Conservation (phyloP, 2,888 invertebrate genomes). For the Trissolcus brochymenae region DNA sequence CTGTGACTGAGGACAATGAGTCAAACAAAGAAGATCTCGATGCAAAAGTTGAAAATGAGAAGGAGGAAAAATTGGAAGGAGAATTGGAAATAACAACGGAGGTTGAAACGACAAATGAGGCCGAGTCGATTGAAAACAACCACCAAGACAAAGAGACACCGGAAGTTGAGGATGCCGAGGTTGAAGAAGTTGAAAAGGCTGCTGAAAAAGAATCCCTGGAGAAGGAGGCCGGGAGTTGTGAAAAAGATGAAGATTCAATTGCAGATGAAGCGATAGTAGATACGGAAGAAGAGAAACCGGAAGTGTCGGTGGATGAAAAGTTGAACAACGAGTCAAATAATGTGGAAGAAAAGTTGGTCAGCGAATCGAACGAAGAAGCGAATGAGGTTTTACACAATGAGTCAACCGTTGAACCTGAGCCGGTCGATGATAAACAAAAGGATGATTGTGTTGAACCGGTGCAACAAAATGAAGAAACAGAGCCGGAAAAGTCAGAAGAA, state of each 20-base stretch:
- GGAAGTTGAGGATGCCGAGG: conserved; percentile 11
- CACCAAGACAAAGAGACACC: neutral
- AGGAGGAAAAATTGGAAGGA: conserved; percentile 1
- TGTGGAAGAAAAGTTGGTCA: neutral
- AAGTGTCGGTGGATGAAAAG: neutral
- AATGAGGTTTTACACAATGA: no score
- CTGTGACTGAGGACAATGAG: neutral
- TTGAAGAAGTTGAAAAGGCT: neutral
- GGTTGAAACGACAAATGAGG: neutral
- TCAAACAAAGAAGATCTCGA: neutral
- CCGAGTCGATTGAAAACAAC: neutral
- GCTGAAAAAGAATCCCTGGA: conserved; percentile 32
- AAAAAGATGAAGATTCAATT: neutral
- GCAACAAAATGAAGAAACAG: neutral
- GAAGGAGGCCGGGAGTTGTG: conserved; percentile 3
- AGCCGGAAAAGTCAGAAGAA: conserved; percentile 26
- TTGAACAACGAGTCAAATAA: neutral
- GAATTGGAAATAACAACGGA: neutral
- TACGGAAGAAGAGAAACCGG: neutral
- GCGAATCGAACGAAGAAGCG: no score
- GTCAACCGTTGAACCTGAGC: no score
- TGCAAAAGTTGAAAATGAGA: conserved; percentile 18
- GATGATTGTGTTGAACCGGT: neutral
- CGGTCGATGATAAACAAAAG: neutral
- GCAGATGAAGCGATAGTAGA: no score